phyloP scores from a whole-genome alignment of 2,888 invertebrate genomes.

The Lottia gigantea region DNA sequence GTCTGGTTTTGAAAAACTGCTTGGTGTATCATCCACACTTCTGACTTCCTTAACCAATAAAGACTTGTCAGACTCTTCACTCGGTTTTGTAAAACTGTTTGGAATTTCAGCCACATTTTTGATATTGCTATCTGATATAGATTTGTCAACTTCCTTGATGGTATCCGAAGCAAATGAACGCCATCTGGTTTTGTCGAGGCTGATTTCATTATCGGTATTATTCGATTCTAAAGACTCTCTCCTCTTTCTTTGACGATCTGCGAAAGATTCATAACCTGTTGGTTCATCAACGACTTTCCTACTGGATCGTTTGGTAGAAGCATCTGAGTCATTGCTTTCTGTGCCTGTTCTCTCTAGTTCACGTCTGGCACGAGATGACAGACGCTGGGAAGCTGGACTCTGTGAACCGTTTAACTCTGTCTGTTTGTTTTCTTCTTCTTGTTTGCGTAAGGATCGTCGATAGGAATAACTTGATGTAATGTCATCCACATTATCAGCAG shows the following conservation, averaged over 20 bases:
- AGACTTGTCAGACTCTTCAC: too few relatives aligned
- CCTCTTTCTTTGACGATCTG: background rate
- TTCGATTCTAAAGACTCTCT: background rate
- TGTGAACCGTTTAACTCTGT: background rate
- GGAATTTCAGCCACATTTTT: too few relatives aligned
- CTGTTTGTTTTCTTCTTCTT: background rate
- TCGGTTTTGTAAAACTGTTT: too few relatives aligned
- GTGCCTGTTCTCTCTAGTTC: background rate
- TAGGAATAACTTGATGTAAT: background rate
- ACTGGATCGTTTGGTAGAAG: background rate
- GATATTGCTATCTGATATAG: too few relatives aligned
- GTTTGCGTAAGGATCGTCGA: background rate
- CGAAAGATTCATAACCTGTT: background rate
- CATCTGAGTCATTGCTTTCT: background rate
- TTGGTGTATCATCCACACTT: too few relatives aligned
- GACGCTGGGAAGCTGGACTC: background rate
- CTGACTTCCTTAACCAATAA: too few relatives aligned
- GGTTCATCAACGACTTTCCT: background rate
- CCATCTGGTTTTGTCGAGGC: background rate
- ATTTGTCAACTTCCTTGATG: background rate
- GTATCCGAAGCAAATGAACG: conserved; percentile 1
- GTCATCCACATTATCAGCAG: background rate
- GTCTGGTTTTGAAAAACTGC: too few relatives aligned
- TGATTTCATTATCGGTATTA: background rate
- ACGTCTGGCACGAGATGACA: background rate